Base-by-base conservation (phyloP, 35 echinoderm and acorn worm genomes). In the Stichopus chloronotus region DNA sequence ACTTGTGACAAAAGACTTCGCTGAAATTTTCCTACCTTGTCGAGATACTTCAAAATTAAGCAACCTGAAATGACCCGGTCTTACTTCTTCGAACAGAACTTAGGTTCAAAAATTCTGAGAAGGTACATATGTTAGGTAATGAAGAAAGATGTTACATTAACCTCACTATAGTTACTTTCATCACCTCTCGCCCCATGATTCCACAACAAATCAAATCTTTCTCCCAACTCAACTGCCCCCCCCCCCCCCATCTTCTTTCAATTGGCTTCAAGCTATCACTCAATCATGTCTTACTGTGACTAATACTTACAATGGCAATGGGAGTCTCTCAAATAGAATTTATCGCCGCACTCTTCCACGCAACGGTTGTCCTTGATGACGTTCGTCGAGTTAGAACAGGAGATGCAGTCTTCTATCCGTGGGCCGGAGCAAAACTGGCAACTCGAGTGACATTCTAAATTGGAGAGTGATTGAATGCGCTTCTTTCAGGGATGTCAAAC, bases 401-500 rank as follows among this genome's bases (percentile, higher is more conserved):
- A 78, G 4, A 99, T 19, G 82, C 97, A 99, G 92, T 99, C 93
- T 7, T 94, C 93, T 71, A 79, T 85, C 63, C 88, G 90, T 5
- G 97, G 97, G 8, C 97, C 97, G 10, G 95, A 94, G 78, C 97
- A 99, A 21, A 94, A 86, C 6, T 90, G 78, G 92, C 97, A 99
- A 21, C 82, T 95, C n/a, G 30, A 68, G 84, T 96, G 87, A 83
- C 97, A 99, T 90, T 95, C 97, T 99, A 90, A 19, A n/a, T 20
- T 3, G 22, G 61, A 65, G 19, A 65, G 61, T 4, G 61, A 65
- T 5, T 4, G 61, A 65, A 65, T 43, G 30, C 3, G 30, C 30
- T 43, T 43, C 30, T 43, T 43, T 43, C 30, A 43, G 30, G 30
- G 30, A 1, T 43, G 30, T 43, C 3, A 43, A 43, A 43, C 30